Evolutionary conservation across 1,140 invertebrate genomes (phyloP), one percentile per base, ranked within the genome.

Genomic region (Procambarus virginalis): DNA sequence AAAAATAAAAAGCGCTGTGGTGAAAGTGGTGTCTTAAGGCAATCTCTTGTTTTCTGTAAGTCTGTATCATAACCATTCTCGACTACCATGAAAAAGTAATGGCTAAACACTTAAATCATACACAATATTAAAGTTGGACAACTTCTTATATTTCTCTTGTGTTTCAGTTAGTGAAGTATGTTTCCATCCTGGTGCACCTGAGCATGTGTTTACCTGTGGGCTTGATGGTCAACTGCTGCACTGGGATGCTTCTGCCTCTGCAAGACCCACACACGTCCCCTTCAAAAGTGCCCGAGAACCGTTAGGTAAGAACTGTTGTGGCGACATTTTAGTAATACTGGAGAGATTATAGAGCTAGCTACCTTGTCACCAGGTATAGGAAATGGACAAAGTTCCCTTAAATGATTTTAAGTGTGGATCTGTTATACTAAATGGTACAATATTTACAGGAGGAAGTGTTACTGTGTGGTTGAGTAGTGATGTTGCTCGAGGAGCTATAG

Each of bases 221-320:
- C 94, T 95, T 73, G 96, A 95, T 91, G 97, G 97, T 3, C 96
- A 97, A 93, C 93, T 98, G 5, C 98, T 97, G 96, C 97, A 98
- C 93, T 98, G 97, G 97, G 91, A 92, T 88, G 90, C 87, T 34
- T 90, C 90, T 48, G 88, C 81, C 46, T 64, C 81, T 84, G 88
- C 81, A 2, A 60, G 68, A 64, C 81, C 88, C 6, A 49, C 81
- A 20, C 75, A 76, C 46, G 49, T 84, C 34, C 58, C 88, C 6
- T 78, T 76, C 49, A 89, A 89, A 51, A 70, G 58, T 45, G 46
- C 58, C 46, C 49, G 82, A 45, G 88, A 89, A 2, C 64, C 58
- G 14, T 2, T 81, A 79, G 88, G 88, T 89, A 22, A 60, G 76
- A 75, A 20, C 46, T 51, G 51, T 4, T 8, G 1, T 55, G 51